Evolutionary conservation across 2,113 vertebrate species (phyloP).

Genomic region (Centropus unirufus): DNA sequence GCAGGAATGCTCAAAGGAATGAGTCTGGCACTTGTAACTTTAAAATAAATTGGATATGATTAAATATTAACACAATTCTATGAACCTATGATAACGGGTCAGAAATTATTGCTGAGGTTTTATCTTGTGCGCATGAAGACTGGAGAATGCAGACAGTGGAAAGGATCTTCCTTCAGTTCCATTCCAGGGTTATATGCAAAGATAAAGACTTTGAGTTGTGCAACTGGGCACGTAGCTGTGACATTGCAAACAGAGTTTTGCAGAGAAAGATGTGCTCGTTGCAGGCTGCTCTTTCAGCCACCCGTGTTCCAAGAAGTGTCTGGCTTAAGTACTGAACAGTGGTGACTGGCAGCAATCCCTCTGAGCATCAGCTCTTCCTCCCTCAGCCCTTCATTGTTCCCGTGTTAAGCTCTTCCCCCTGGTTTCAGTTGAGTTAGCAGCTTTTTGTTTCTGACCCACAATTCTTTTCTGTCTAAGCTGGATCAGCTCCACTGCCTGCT

Average conservation of each 20-base stretch:
- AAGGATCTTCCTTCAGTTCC: neutral
- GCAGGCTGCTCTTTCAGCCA: neutral
- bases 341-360: neutral
- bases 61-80: neutral
- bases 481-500: neutral
- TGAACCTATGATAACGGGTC: too few species aligned
- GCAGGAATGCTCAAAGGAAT: neutral
- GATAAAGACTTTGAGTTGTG: neutral
- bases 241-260: neutral
- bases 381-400: neutral
- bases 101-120: neutral
- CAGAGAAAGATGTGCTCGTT: slow-evolving; percentile 3
- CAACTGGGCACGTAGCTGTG: neutral
- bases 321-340: neutral
- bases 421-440: neutral
- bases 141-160: neutral
- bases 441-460: neutral
- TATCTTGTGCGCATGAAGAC: neutral
- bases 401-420: neutral
- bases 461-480: slow-evolving; percentile 5
- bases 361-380: neutral
- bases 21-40: neutral
- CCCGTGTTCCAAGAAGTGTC: neutral
- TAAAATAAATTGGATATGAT: neutral
- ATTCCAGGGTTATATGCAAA: neutral